A percentile compares a stretch with the other conserved stretches of the same genome.
Evolutionary conservation across 2,888 invertebrate genomes (phyloP).

Genomic region (Cheilosia grossa): DNA sequence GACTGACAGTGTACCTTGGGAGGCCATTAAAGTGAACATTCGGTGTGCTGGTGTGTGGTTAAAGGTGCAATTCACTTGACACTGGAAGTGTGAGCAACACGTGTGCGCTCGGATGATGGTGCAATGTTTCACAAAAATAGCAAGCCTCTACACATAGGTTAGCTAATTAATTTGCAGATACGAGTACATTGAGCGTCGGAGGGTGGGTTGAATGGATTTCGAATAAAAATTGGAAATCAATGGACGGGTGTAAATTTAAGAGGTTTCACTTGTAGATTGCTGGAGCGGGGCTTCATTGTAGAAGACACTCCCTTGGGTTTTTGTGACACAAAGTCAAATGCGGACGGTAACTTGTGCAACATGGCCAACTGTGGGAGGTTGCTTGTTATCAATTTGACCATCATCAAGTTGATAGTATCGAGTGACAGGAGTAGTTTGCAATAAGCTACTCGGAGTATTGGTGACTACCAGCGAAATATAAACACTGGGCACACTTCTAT

Average conservation of each 20-base stretch:
- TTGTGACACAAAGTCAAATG: background rate
- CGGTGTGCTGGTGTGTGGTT: conserved; percentile 20
- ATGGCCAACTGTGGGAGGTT: too few species aligned
- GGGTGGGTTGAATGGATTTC: conserved; percentile 5
- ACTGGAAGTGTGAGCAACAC: conserved; percentile 73
- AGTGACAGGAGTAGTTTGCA: too few species aligned
- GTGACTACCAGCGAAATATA: too few species aligned
- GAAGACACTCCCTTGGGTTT: background rate
- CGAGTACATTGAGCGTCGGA: too few species aligned
- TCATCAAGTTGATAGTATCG: too few species aligned
- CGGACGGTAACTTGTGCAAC: background rate
- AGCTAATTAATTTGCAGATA: conserved; percentile 44
- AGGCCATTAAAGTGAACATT: conserved; percentile 35
- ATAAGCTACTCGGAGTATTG: too few species aligned
- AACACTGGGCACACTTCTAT: too few species aligned
- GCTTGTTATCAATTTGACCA: too few species aligned
- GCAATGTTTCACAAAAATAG: conserved; percentile 51
- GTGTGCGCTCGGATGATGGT: conserved; percentile 61
- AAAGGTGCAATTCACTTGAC: conserved; percentile 73
- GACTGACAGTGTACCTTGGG: conserved; percentile 36
- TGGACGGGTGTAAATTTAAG: background rate
- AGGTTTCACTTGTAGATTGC: background rate
- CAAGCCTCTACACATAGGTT: conserved; percentile 11
- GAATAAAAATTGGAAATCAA: background rate
- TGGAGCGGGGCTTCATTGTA: background rate